phyloP scores from a whole-genome alignment of 2,888 invertebrate genomes.

The Heliconius hortense region DNA sequence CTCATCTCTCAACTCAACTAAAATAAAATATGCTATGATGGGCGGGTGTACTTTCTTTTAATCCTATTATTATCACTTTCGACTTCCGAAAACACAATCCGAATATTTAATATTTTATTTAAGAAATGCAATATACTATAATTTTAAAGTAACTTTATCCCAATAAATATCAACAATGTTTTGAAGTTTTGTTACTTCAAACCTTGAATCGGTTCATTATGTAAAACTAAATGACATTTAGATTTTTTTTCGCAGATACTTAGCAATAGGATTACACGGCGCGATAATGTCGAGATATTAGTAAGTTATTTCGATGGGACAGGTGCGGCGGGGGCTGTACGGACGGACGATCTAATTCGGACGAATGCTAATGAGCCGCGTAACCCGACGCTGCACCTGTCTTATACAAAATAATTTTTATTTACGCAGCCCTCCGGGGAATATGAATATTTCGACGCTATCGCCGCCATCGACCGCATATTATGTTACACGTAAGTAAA shows the following conservation, averaged over 20 bases:
- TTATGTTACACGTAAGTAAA: conserved; percentile 69
- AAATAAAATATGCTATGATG: no score
- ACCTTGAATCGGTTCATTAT: conserved; percentile 25
- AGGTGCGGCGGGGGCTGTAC: conserved; percentile 61
- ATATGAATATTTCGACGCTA: conserved; percentile 74
- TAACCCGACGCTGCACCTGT: conserved; percentile 79
- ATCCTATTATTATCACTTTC: no score
- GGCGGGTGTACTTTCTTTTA: no score
- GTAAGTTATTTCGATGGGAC: conserved; percentile 62
- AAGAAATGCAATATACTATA: not conserved
- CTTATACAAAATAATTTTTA: conserved; percentile 75
- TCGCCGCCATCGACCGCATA: conserved; percentile 56
- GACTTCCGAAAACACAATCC: no score
- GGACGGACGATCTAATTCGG: conserved; percentile 66
- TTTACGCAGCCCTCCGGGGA: conserved; percentile 74
- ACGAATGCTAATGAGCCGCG: conserved; percentile 71
- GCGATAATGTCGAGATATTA: conserved; percentile 68
- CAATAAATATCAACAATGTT: not conserved
- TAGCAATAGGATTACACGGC: conserved; percentile 61
- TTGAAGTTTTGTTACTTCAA: not conserved
- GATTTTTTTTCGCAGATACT: conserved; percentile 53
- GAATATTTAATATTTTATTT: not conserved
- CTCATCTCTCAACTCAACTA: no score
- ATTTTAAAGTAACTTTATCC: not conserved
- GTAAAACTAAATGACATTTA: conserved; percentile 33